Percentiles rank a stretch among this genome's conserved stretches.
Evolutionary conservation across 2,888 invertebrate genomes (phyloP).

Genomic region (Choristoneura rosaceana): DNA sequence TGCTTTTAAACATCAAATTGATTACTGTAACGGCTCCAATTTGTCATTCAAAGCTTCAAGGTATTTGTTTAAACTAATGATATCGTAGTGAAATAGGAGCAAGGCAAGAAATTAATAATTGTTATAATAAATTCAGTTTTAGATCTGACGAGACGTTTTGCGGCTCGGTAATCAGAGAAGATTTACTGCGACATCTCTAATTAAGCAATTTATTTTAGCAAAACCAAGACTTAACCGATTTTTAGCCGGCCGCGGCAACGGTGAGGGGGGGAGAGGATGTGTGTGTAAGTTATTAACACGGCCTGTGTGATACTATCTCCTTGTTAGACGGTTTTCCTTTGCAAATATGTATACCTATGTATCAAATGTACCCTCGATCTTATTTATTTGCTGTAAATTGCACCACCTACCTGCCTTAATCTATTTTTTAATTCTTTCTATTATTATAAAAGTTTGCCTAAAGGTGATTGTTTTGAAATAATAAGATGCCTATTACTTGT

Average conservation of each 20-base stretch:
- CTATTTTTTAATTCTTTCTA: no score
- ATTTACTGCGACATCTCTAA: conserved; percentile 45
- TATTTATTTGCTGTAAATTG: no score
- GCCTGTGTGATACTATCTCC: no score
- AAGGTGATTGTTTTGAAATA: no score
- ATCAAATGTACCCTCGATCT: no score
- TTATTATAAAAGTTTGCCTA: no score
- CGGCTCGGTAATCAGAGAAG: conserved; percentile 43
- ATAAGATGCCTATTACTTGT: no score
- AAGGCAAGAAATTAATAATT: conserved; percentile 23
- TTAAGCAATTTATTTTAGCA: conserved; percentile 40
- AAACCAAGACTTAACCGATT: conserved; percentile 22
- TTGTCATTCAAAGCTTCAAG: background rate
- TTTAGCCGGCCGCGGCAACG: background rate
- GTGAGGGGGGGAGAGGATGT: background rate
- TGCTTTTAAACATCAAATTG: background rate
- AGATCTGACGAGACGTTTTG: conserved; percentile 13
- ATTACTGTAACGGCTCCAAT: background rate
- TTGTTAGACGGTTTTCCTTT: no score
- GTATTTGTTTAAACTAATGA: conserved; percentile 4
- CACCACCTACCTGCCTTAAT: no score
- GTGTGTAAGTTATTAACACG: background rate
- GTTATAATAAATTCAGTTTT: conserved; percentile 32
- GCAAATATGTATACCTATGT: no score
- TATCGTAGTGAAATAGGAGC: background rate